Percentiles rank a stretch among this genome's conserved stretches.
These are phyloP conservation scores for Uropetala carovei DNA, from an alignment of 2,888 invertebrate species.

Conservation along the genomic window DNA sequence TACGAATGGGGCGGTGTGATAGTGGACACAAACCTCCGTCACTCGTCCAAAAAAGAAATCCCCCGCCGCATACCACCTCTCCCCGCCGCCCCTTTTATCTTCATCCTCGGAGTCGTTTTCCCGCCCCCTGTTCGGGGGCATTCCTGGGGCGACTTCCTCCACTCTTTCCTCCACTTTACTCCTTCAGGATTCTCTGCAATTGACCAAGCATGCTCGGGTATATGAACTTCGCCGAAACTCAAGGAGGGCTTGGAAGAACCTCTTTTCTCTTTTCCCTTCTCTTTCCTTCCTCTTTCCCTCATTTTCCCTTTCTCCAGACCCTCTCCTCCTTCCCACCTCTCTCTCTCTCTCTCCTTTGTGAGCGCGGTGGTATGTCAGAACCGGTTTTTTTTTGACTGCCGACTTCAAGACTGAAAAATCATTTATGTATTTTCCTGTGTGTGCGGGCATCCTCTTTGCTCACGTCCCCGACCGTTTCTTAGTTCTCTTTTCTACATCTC, in stretches of 20 bases:
- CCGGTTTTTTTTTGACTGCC: conserved; percentile 59
- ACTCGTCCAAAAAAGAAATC: neutral
- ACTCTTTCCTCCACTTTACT: neutral
- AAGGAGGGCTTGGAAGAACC: neutral
- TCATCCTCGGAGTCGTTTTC: neutral
- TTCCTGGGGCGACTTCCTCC: neutral
- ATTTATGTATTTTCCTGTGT: conserved; percentile 60
- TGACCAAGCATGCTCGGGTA: neutral
- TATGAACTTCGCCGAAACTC: neutral
- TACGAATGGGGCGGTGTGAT: neutral
- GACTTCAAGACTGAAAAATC: conserved; percentile 61
- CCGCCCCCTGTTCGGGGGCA: neutral
- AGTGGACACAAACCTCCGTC: neutral
- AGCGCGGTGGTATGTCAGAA: conserved; percentile 48
- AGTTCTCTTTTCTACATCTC: conserved; percentile 61
- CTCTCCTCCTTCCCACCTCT: neutral
- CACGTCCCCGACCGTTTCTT: conserved; percentile 49
- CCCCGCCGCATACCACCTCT: neutral
- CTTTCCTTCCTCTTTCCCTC: neutral
- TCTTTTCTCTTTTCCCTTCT: neutral
- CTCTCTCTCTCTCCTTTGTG: conserved; percentile 30
- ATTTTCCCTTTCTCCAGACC: neutral
- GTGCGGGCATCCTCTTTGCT: conserved; percentile 53
- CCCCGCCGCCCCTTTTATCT: neutral
- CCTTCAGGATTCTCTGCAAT: neutral